phyloP scores from a whole-genome alignment of 2,113 vertebrate species.

The Burhinus oedicnemus region DNA sequence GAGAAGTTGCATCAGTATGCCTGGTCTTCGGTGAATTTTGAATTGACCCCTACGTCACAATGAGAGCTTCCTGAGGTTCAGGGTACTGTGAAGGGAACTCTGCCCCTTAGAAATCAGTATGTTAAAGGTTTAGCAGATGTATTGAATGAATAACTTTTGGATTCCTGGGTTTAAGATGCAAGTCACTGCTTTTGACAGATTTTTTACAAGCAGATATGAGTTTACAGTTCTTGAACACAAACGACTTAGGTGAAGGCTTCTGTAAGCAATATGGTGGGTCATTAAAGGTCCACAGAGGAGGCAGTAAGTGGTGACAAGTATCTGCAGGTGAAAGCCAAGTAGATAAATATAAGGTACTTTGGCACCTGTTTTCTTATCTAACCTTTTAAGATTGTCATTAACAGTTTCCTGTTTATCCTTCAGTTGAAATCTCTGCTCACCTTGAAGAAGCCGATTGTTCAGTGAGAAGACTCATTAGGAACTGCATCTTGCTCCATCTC shows the following conservation, averaged over 20 bases:
- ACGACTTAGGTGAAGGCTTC: background rate
- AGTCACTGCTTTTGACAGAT: background rate
- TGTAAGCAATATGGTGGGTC: background rate
- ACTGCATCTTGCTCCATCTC: background rate
- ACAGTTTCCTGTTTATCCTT: slow-evolving; percentile 60
- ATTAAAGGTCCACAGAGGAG: background rate
- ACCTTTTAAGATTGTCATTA: slow-evolving; percentile 50
- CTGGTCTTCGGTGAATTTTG: background rate
- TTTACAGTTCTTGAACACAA: background rate
- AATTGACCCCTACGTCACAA: background rate
- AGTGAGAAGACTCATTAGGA: background rate
- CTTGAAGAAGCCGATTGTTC: slow-evolving; percentile 13
- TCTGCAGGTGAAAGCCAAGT: slow-evolving; percentile 48
- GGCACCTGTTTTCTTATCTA: slow-evolving; percentile 66
- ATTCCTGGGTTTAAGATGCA: background rate
- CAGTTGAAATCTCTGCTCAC: slow-evolving; percentile 28
- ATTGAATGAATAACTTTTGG: background rate
- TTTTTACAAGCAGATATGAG: background rate
- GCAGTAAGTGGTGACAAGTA: slow-evolving; percentile 31
- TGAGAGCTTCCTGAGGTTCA: background rate
- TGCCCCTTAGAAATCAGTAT: background rate
- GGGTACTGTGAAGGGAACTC: background rate
- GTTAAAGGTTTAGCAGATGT: background rate
- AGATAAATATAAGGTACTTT: slow-evolving; percentile 55
- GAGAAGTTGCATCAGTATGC: background rate